Conservation (phyloP, 2,888 invertebrate species). For the Drosophila maculinotata region DNA sequence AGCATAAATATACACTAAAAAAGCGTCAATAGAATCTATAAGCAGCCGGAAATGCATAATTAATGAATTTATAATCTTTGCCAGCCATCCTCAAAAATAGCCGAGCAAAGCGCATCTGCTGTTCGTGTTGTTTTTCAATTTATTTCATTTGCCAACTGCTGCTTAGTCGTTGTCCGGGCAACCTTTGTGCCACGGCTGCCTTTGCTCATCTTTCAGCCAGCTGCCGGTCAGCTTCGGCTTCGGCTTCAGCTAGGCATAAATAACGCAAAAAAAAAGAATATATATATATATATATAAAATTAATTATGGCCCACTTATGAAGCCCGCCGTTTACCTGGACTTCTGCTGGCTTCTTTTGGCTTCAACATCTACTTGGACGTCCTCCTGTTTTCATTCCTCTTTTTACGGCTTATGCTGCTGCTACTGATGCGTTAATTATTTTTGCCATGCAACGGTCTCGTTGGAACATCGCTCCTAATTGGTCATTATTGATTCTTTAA, state of each 20-base stretch:
- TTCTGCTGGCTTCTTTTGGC: constrained; percentile 11
- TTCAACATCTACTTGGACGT: neutral
- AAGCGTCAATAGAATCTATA: too few relatives aligned
- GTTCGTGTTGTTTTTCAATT: neutral
- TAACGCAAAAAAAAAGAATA: neutral
- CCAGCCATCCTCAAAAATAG: neutral
- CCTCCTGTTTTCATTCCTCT: neutral
- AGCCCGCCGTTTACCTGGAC: constrained; percentile 41
- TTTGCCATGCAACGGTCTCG: constrained; percentile 39
- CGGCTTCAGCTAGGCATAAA: constrained; percentile 8
- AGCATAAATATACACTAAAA: too few relatives aligned
- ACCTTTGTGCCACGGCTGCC: constrained; percentile 45
- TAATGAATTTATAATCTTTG: neutral
- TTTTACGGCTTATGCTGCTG: constrained; percentile 1
- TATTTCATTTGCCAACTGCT: constrained; percentile 14
- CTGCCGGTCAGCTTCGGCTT: constrained; percentile 27
- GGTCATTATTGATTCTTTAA: constrained; percentile 51
- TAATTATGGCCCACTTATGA: constrained; percentile 63
- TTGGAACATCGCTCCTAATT: constrained; percentile 32
- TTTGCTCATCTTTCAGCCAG: constrained; percentile 14
- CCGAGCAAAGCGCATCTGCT: neutral
- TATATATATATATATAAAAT: constrained; percentile 38
- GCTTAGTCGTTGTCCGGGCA: constrained; percentile 52
- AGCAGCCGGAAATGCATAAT: too few relatives aligned
- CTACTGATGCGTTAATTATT: constrained; percentile 51